Percentiles rank a stretch among this genome's conserved stretches.
Evolutionary conservation across 2,888 invertebrate genomes (phyloP).

Genomic region (Thymelicus sylvestris): DNA sequence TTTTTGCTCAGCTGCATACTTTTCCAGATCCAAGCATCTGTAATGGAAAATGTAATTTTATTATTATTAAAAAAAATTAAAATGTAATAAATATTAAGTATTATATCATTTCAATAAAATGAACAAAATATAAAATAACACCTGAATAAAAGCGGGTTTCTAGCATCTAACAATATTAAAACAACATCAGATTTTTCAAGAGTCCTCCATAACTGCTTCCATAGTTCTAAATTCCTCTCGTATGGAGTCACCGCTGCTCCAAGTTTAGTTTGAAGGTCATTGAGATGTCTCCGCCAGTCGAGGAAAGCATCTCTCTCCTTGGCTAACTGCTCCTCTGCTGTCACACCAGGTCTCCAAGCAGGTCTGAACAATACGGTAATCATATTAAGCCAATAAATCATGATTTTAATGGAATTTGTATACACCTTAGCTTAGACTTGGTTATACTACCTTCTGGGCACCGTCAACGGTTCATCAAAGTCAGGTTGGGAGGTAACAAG

Average conservation of each 20-base stretch:
- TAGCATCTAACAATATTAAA: slow-evolving; percentile 97
- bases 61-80: neutral
- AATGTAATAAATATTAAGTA: neutral
- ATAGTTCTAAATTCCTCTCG: slow-evolving; percentile 98
- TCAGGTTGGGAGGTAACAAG: slow-evolving; percentile 72
- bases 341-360: slow-evolving; percentile 89
- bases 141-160: slow-evolving; percentile 96
- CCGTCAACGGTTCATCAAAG: slow-evolving; percentile 76
- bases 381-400: neutral
- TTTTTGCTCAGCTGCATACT: slow-evolving; percentile 74
- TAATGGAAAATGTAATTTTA: slow-evolving; percentile 45
- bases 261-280: slow-evolving; percentile 90
- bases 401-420: neutral
- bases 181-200: slow-evolving; percentile 98
- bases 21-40: slow-evolving; percentile 95
- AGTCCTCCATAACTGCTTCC: slow-evolving; percentile 99
- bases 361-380: slow-evolving; percentile 84
- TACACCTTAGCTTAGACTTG: neutral
- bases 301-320: slow-evolving; percentile 94
- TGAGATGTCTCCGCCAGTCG: slow-evolving; percentile 94
- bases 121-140: slow-evolving; percentile 43
- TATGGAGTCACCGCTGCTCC: slow-evolving; percentile 96
- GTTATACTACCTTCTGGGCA: slow-evolving; percentile 90
- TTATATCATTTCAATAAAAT: no score
- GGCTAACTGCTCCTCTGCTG: slow-evolving; percentile 91